Evolutionary conservation across 2,797 vertebrate genomes (phyloP).

Genomic region (Zenarchopterus dispar): DNA sequence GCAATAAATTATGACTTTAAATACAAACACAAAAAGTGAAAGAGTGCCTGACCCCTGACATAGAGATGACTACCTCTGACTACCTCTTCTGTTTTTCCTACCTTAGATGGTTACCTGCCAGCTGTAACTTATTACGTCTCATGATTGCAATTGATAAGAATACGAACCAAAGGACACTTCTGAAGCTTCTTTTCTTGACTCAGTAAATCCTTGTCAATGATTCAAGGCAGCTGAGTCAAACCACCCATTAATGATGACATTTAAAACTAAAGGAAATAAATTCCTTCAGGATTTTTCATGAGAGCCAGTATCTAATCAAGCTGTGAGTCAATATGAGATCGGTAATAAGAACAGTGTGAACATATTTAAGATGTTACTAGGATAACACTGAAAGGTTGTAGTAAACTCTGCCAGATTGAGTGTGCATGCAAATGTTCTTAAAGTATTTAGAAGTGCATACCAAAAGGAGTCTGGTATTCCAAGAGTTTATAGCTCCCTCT

Average conservation of each 20-base stretch:
- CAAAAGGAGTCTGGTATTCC: constrained; percentile 61
- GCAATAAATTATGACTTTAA: constrained; percentile 74
- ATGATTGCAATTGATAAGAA: constrained; percentile 44
- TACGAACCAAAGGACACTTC: constrained; percentile 51
- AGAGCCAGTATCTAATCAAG: constrained; percentile 29
- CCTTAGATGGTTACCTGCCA: constrained; percentile 66
- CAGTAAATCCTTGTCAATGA: constrained; percentile 49
- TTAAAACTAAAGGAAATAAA: constrained; percentile 52
- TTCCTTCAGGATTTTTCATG: constrained; percentile 43
- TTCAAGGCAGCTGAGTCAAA: constrained; percentile 32
- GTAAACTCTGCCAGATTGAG: constrained; percentile 33
- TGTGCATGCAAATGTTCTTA: constrained; percentile 54
- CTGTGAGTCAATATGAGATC: constrained; percentile 27
- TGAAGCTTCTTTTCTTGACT: constrained; percentile 57
- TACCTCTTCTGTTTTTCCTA: constrained; percentile 69
- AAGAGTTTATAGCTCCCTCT: constrained; percentile 92
- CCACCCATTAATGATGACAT: constrained; percentile 61
- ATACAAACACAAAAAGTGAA: constrained; percentile 77
- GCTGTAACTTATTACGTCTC: constrained; percentile 62
- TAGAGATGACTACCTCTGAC: constrained; percentile 62
- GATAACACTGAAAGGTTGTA: constrained; percentile 33
- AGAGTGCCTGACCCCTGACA: constrained; percentile 65
- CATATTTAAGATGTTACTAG: constrained; percentile 32
- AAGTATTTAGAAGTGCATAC: constrained; percentile 69
- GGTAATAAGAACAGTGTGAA: constrained; percentile 14